phyloP scores from a whole-genome alignment of 2,113 vertebrate species.

The Phasianus colchicus region DNA sequence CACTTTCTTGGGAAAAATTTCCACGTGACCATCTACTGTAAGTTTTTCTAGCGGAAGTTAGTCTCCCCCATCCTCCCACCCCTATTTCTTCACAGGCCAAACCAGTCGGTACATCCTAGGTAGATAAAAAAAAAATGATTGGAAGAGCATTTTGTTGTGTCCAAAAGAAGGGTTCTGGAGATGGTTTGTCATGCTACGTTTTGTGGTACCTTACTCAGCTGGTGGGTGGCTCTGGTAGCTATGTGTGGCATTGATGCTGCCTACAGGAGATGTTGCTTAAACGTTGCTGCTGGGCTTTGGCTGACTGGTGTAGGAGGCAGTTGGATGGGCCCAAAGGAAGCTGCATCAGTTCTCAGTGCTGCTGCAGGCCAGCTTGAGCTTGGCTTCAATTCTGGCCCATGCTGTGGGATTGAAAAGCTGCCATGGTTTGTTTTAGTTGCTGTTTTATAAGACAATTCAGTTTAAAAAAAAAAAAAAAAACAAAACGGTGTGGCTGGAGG shows the following conservation, averaged over 20 bases:
- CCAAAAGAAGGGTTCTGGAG: neutral
- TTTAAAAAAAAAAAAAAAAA: no score
- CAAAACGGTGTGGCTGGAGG: neutral
- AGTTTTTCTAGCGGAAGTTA: neutral
- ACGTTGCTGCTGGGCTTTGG: rapidly evolving
- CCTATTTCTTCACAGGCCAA: neutral
- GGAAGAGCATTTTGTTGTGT: neutral
- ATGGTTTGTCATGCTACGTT: neutral
- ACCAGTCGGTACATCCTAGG: neutral
- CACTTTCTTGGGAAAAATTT: neutral
- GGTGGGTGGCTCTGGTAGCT: neutral
- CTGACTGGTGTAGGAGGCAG: neutral
- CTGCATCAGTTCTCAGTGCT: neutral
- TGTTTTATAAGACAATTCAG: neutral
- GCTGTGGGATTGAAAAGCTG: neutral
- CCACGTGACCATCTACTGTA: neutral
- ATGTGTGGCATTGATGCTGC: neutral
- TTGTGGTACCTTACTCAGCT: neutral
- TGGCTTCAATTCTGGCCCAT: neutral
- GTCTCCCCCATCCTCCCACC: neutral
- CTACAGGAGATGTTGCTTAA: neutral
- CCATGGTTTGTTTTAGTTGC: neutral
- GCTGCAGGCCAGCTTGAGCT: neutral
- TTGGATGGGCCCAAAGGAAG: neutral
- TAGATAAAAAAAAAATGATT: neutral